These are phyloP conservation scores for Meloidogyne exigua DNA, from an alignment of 1,140 invertebrate genomes.

Conservation along the genomic window DNA sequence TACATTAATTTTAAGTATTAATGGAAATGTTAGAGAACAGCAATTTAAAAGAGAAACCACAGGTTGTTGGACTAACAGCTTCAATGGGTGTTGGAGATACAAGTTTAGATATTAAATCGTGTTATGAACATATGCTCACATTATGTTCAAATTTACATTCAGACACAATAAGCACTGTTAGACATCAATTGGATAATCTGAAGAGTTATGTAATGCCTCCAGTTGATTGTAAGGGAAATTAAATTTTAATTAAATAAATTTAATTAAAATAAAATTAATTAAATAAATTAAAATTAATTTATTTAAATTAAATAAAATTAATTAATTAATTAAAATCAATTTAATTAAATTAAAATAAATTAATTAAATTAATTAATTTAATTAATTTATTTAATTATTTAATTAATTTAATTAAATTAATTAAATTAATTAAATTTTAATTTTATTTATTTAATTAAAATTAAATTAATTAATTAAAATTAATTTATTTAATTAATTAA, in stretches of 20 bases:
- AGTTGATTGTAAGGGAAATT: slow-evolving; percentile 33
- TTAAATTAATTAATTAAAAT: no score
- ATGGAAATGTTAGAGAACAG: slow-evolving; percentile 37
- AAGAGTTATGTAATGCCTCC: slow-evolving; percentile 28
- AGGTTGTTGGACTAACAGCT: slow-evolving; percentile 52
- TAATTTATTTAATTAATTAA: no score
- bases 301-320: no score
- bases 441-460: no score
- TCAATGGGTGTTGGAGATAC: slow-evolving; percentile 47
- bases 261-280: no score
- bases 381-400: no score
- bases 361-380: no score
- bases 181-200: slow-evolving; percentile 38
- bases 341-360: no score
- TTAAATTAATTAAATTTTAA: no score
- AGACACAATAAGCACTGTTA: slow-evolving; percentile 39
- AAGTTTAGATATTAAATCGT: slow-evolving; percentile 19
- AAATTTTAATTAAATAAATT: background rate
- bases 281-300: no score
- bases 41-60: slow-evolving; percentile 23
- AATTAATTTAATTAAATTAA: no score
- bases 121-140: slow-evolving; percentile 29
- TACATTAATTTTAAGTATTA: slow-evolving; percentile 33
- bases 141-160: slow-evolving; percentile 34
- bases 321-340: no score